Base-by-base conservation (phyloP, 1,140 invertebrate species). In the Pseudomyrmex gracilis region DNA sequence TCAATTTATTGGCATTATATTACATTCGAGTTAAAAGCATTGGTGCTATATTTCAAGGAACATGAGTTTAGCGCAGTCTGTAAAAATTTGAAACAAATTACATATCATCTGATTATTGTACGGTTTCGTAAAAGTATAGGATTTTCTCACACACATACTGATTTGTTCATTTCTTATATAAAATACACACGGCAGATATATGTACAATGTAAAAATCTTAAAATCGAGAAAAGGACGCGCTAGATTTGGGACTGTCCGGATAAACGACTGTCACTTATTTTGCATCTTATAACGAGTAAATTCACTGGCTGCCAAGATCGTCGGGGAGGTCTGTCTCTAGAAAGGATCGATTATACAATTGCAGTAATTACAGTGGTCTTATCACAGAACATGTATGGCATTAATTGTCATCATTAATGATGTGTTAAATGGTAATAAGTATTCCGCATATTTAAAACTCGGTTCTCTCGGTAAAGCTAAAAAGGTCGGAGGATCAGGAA, bases 311-410 rank as follows among this genome's bases (percentile, higher is more conserved):
- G 90, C 90, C 89, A 90, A 88, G 89, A 92, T 93, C 90, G 87
- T 91, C 90, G 58, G 43, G 24, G 34, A 43, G 20, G 15, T 71
- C 53, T 70, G 53, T 80, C 66, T 87, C 86, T 87, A 85, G 73
- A 89, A 89, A 93, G 87, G 88, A 91, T 90, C 92, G 91, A 92
- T 92, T 77, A 76, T 49, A 93, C 90, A 92, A 90, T 93, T 94
- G 93, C 91, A 93, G 91, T 93, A 93, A 93, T 94, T 93, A 94
- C 92, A 91, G 94, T 93, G 93, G 94, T 94, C 94, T 95, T 95
- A 95, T 95, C 94, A 95, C 94, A 95, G 94, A 95, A 95, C 93
- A 95, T 94, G 94, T 95, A 95, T 95, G 94, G 94, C 94, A 95
- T 94, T 94, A 94, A 94, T 94, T 90, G 90, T 94, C 93, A 87